These are phyloP conservation scores for Scaptodrosophila latifasciaeformis DNA, from an alignment of 2,888 invertebrate species.

Conservation along the genomic window DNA sequence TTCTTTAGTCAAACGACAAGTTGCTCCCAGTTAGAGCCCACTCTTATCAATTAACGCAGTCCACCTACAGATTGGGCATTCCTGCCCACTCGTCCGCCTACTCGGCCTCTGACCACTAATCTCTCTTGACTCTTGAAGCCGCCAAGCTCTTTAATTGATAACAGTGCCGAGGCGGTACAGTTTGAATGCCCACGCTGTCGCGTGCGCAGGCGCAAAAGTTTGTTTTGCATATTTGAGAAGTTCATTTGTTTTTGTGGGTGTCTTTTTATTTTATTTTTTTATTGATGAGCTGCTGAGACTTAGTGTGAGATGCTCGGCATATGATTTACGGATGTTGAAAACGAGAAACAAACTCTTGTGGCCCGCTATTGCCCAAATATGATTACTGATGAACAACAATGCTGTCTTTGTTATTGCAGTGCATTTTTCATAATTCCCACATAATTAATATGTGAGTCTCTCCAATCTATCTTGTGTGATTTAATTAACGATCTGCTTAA, in stretches of 20 bases:
- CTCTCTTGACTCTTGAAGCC: constrained; percentile 5
- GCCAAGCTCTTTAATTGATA: constrained; percentile 19
- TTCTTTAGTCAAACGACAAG: constrained; percentile 37
- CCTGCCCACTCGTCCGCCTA: constrained; percentile 10
- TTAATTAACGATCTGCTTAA: not conserved
- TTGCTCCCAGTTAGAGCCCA: constrained; percentile 26
- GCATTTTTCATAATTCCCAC: not conserved
- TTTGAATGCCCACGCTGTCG: constrained; percentile 35
- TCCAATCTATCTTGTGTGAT: constrained; percentile 26
- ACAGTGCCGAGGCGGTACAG: constrained; percentile 10
- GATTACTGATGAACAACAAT: not conserved
- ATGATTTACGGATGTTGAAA: constrained; percentile 40
- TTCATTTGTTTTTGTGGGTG: constrained; percentile 32
- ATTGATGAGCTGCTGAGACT: constrained; percentile 25
- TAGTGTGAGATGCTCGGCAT: constrained; percentile 16
- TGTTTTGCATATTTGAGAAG: constrained; percentile 49
- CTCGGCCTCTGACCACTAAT: constrained; percentile 17
- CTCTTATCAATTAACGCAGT: constrained; percentile 38
- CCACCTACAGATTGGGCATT: constrained; percentile 15
- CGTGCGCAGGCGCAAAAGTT: constrained; percentile 59
- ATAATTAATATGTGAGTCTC: not conserved
- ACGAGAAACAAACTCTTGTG: constrained; percentile 19
- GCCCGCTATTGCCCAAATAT: too few relatives aligned
- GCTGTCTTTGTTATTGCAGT: too few relatives aligned
- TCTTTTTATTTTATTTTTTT: constrained; percentile 13